These are phyloP conservation scores for Vanacampus margaritifer DNA, from an alignment of 2,113 vertebrate genomes.

Conservation along the genomic window DNA sequence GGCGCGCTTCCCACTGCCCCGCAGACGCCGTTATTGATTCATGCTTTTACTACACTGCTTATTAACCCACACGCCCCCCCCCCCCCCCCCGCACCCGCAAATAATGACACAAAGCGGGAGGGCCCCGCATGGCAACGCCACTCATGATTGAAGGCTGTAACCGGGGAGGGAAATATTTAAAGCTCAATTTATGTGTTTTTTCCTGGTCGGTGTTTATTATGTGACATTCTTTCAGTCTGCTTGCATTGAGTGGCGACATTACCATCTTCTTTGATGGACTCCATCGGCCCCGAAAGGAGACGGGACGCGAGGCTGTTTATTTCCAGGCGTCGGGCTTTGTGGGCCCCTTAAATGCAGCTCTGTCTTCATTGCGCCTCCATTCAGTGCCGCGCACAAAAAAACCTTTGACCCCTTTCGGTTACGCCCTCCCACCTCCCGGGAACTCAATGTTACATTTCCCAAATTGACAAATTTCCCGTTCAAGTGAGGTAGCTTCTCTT, in stretches of 20 bases:
- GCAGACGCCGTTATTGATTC: constrained; percentile 43
- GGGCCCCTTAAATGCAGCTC: constrained; percentile 66
- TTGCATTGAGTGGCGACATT: constrained; percentile 61
- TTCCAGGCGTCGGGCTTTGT: constrained; percentile 71
- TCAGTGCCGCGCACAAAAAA: constrained; percentile 66
- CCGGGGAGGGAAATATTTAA: constrained; percentile 57
- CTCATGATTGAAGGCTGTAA: constrained; percentile 49
- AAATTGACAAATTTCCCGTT: constrained; percentile 66
- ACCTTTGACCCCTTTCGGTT: constrained; percentile 70
- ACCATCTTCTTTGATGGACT: constrained; percentile 73
- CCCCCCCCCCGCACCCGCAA: constrained; percentile 8
- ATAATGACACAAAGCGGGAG: constrained; percentile 22
- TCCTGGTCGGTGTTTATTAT: constrained; percentile 56
- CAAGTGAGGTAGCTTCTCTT: constrained; percentile 49
- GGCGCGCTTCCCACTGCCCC: constrained; percentile 19
- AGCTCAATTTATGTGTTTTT: constrained; percentile 51
- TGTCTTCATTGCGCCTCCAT: constrained; percentile 63
- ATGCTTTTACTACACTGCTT: constrained; percentile 27
- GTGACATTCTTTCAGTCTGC: constrained; percentile 70
- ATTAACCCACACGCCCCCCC: constrained; percentile 21
- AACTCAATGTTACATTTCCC: constrained; percentile 60
- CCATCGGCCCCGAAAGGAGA: constrained; percentile 66
- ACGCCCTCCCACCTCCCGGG: constrained; percentile 50
- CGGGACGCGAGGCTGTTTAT: constrained; percentile 72
- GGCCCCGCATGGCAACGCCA: constrained; percentile 36